A percentile compares a stretch with the other conserved stretches of the same genome.
Conservation (phyloP, 2,113 vertebrate species). For the Muntiacus reevesi region DNA sequence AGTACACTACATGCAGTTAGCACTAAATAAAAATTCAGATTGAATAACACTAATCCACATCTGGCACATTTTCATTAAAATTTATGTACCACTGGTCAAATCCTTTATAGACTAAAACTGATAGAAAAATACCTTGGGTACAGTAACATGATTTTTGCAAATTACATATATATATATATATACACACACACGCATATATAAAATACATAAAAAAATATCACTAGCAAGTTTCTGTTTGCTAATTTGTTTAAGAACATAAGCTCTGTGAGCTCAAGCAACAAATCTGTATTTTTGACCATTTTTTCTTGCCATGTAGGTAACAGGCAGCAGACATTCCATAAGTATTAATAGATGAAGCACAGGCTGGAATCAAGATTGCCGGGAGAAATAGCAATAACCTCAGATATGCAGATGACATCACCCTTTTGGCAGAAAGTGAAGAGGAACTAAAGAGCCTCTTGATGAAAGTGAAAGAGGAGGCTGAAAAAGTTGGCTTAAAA, state of each 20-base stretch:
- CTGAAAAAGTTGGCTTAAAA: not conserved
- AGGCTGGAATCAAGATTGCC: not conserved
- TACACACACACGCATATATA: not conserved
- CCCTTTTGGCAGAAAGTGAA: not conserved
- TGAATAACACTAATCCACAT: not conserved
- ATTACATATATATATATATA: not conserved
- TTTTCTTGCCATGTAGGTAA: not conserved
- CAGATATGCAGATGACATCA: not conserved
- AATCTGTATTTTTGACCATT: not conserved
- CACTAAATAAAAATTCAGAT: not conserved
- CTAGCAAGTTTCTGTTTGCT: not conserved
- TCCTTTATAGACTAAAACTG: not conserved
- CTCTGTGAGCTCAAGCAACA: not conserved
- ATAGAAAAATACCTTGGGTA: not conserved
- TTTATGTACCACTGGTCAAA: not conserved
- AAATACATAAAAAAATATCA: not conserved
- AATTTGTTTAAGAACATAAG: not conserved
- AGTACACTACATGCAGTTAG: not conserved
- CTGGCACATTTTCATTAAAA: not conserved
- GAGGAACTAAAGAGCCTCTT: not conserved
- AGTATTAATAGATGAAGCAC: not conserved
- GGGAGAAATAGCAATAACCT: not conserved
- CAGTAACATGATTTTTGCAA: not conserved
- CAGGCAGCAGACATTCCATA: not conserved
- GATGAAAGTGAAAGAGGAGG: not conserved